phyloP scores from a whole-genome alignment of 1,140 invertebrate genomes.

The Neodiprion fabricii region DNA sequence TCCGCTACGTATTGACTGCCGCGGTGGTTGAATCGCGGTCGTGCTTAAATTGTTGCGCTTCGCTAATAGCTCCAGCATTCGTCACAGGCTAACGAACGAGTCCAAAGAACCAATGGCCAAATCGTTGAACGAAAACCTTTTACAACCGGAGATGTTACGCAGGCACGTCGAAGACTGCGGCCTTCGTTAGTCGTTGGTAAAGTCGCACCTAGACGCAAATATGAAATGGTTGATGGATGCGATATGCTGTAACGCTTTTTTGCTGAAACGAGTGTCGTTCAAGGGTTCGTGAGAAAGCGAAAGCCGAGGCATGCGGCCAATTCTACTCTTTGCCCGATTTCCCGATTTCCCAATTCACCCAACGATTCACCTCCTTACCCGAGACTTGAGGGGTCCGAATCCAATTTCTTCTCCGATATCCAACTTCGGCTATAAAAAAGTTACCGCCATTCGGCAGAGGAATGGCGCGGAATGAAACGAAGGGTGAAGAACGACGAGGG shows the following conservation, averaged over 20 bases:
- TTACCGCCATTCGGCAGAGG: conserved; percentile 29
- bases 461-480: conserved; percentile 21
- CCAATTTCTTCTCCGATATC: conserved; percentile 49
- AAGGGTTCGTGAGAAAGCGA: too few relatives aligned
- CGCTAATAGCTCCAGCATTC: conserved; percentile 5
- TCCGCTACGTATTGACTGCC: not conserved
- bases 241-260: too few relatives aligned
- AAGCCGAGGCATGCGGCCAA: not conserved
- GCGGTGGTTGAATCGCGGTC: not conserved
- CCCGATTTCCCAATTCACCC: conserved; percentile 6
- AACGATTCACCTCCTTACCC: conserved; percentile 8
- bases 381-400: conserved; percentile 37
- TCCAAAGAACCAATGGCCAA: not conserved
- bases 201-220: too few relatives aligned
- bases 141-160: too few relatives aligned
- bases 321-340: conserved; percentile 1
- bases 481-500: conserved; percentile 16
- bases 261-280: too few relatives aligned
- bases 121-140: not conserved
- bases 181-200: too few relatives aligned
- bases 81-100: not conserved
- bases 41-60: not conserved
- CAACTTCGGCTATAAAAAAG: conserved; percentile 60
- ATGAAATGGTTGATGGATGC: too few relatives aligned
- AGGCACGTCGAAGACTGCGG: too few relatives aligned